Evolutionary conservation across 2,797 vertebrate genomes (phyloP), one percentile per base, ranked within the genome.

Genomic region (Cacajao melanocephalus): DNA sequence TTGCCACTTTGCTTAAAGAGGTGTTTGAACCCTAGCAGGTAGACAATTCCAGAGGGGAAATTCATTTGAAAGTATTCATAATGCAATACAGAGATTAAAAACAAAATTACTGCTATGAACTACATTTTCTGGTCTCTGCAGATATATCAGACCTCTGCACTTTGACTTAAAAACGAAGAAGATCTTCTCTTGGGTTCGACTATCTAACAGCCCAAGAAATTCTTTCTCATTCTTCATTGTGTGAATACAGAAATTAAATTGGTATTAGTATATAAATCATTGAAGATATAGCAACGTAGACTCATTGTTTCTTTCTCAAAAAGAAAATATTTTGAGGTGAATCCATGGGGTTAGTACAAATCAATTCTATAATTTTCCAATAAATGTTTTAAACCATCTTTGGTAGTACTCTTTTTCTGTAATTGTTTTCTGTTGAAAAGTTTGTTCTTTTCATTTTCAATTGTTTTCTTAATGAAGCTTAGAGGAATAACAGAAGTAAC

Each of bases 21-120:
- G 98, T 98, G 98, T 98, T 98, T 99, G 98, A 98, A 99, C 98
- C 98, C 97, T 98, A 98, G 98, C 97, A 99, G 98, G 98, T 98
- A 98, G 98, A 97, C 98, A 98, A 98, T 98, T 98, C 98, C 98
- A 98, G 98, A 98, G 98, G 97, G 98, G 97, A 96, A 98, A 98
- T 98, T 98, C 98, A 98, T 98, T 98, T 98, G 97, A 97, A 99
- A 98, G 97, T 98, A 98, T 98, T 98, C 98, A 98, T 98, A 98
- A 98, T 94, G 90, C 97, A 98, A 98, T 98, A 97, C 95, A 97
- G 97, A 75, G 94, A 98, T 98, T 97, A 98, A 98, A 98, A 98
- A 96, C 93, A 97, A 97, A 96, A 93, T 94, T 97, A 96, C 81
- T 98, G 75, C 93, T 88, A 39, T 94, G 94, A 96, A 98, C 93